Evolutionary conservation across 2,797 vertebrate species (phyloP), one percentile per base, ranked within the genome.

Genomic region (Lophura swinhoii): DNA sequence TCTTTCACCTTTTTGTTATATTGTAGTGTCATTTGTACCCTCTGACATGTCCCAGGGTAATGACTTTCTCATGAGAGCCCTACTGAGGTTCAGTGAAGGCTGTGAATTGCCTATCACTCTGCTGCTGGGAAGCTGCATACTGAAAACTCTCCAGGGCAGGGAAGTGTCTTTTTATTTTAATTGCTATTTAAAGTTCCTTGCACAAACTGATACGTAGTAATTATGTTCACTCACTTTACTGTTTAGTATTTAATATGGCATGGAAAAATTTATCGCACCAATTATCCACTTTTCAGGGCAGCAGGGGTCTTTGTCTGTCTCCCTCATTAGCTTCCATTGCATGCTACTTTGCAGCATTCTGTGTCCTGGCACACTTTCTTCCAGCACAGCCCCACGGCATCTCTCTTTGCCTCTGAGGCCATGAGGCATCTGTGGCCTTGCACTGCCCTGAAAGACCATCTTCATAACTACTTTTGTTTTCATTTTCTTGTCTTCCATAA

Each of bases 31-130:
- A 15, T 28, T 66, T 56, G 41, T 20, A 44, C 39, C 15, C 81
- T 69, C 58, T 82, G 59, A 62, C 4, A 5, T 51, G 68, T 51
- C 55, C 37, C 82, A 64, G 49, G 35, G n/a, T 9, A 55, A n/a
- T 37, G 66, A 49, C 14, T 64, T 75, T 82, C 66, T 74, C 28
- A 31, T 31, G 62, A 56, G 82, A 64, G 60, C 41, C 12, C 5
- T 16, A 6, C 31, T n/a, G 60, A 70, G 66, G 15, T 73, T 66
- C 5, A 55, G 33, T 28, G 31, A 59, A 87, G 87, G 84, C 15
- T 35, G 4, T 20, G 56, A 67, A 29, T 64, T 0, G 1, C 43
- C 29, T 33, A 9, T 39, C 55, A 12, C 33, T 17, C 6, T 0
- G 0, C 26, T 21, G 75, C 0, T 35, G 77, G 7, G 48, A 41